phyloP scores from a whole-genome alignment of 1,140 invertebrate genomes.

The Lasioglossum baleicum region DNA sequence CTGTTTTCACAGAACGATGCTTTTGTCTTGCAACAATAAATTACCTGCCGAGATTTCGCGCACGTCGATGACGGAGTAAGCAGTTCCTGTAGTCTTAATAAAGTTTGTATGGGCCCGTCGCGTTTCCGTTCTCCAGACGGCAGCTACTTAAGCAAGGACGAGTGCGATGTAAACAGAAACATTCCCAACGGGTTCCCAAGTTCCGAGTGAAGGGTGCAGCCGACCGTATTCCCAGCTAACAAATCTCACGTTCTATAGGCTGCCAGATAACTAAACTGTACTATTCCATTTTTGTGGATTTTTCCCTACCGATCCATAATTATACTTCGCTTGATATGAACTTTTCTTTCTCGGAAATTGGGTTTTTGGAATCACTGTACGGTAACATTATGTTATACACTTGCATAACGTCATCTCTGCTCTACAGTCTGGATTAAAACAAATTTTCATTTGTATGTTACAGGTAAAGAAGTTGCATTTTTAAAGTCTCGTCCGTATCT shows the following conservation, averaged over 20 bases:
- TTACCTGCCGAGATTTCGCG: not conserved
- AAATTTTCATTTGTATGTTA: not conserved
- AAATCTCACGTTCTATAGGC: too few relatives aligned
- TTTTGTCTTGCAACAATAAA: not conserved
- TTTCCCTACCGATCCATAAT: not conserved
- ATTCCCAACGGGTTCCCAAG: slow-evolving; percentile 7
- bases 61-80: slow-evolving; percentile 7
- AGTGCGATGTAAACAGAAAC: slow-evolving; percentile 42
- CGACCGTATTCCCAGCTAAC: slow-evolving; percentile 1
- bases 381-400: too few relatives aligned
- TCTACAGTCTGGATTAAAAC: not conserved
- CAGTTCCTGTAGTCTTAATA: slow-evolving; percentile 42
- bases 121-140: slow-evolving; percentile 13
- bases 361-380: too few relatives aligned
- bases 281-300: not conserved
- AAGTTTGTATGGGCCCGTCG: slow-evolving; percentile 20
- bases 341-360: too few relatives aligned
- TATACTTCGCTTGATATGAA: too few relatives aligned
- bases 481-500: not conserved
- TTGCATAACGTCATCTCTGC: too few relatives aligned
- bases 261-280: too few relatives aligned
- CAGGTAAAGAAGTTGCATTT: not conserved
- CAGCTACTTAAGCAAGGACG: slow-evolving; percentile 36
- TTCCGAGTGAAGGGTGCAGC: not conserved
- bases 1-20: not conserved